Base-by-base conservation (phyloP, 1,140 invertebrate species). In the Apis florea region DNA sequence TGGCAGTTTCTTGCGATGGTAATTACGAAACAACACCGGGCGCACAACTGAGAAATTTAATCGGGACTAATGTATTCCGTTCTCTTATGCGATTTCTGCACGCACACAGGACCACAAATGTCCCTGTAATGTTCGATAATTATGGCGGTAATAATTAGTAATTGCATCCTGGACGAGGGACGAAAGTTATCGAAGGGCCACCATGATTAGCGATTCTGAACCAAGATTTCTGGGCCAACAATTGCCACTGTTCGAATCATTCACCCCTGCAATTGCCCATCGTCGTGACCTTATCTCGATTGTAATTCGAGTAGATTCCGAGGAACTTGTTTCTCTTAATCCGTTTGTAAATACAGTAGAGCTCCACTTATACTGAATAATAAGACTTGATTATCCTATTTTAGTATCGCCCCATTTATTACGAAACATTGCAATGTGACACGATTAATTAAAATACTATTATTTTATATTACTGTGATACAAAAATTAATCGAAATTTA, bases 121-220 rank as follows among this genome's bases (percentile, higher is more conserved):
- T 73, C 56, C 69, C 47, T 64, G 12, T 90, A 91, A 91, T 91
- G 88, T 81, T 84, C 83, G 87, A 89, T 88, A 90, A 91, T 91
- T 91, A 90, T 83, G 6, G 66, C 40, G 67, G 80, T 91, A 91
- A 91, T 91, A 91, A 91, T 91, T 90, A 88, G 83, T 88, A 89
- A 90, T 91, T 90, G 87, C 77, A 58, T 61, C 12, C 66, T 51
- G 75, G 40, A 21, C 47, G 68, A 58, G 19, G 74, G 51, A 58
- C 69, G 72, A 64, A 49, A 15, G 67, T 21, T 53, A 9, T 47
- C 47, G 21, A 56, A 70, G 66, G 75, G 71, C 5, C 40, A 64
- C 59, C 67, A 40, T 67, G 58, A 63, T 21, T 49, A 56, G 70
- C 54, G 56, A 74, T 64, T 83, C 70, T 66, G 61, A 83, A 73